A percentile compares a stretch with the other conserved stretches of the same genome.
Conservation (phyloP, 2,113 vertebrate species). For the Pseudolaguvia tuberculata region DNA sequence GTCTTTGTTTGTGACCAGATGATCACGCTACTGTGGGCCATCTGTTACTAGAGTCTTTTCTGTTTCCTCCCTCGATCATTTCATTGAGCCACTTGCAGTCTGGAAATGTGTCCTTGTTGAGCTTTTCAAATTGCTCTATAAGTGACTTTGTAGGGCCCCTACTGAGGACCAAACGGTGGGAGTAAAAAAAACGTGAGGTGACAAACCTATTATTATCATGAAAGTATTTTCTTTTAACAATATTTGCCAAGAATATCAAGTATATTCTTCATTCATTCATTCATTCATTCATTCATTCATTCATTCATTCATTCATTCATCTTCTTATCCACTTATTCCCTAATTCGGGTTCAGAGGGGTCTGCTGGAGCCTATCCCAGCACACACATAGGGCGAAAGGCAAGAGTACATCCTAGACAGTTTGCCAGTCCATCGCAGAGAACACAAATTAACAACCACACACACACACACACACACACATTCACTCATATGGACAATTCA, state of each 20-base stretch:
- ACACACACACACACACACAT: no score
- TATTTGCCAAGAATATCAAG: not conserved
- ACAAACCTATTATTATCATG: not conserved
- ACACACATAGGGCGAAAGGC: no score
- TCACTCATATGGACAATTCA: no score
- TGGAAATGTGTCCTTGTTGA: slow-evolving; percentile 8
- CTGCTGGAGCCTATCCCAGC: no score
- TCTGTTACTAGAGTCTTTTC: slow-evolving; percentile 54
- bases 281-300: no score
- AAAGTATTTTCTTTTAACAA: not conserved
- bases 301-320: no score
- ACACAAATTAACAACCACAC: no score
- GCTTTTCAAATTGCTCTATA: not conserved
- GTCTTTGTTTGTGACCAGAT: slow-evolving; percentile 65
- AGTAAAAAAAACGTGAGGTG: not conserved
- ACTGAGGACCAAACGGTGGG: not conserved
- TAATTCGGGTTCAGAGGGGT: no score
- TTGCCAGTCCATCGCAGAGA: no score
- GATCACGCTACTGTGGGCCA: slow-evolving; percentile 58
- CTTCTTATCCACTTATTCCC: no score
- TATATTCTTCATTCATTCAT: no score
- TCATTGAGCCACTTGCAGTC: slow-evolving; percentile 36
- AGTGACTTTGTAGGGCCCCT: not conserved
- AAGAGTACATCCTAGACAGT: no score
- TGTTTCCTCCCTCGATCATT: slow-evolving; percentile 42